These are phyloP conservation scores for Axis porcinus DNA, from an alignment of 2,113 vertebrate species.

Conservation along the genomic window DNA sequence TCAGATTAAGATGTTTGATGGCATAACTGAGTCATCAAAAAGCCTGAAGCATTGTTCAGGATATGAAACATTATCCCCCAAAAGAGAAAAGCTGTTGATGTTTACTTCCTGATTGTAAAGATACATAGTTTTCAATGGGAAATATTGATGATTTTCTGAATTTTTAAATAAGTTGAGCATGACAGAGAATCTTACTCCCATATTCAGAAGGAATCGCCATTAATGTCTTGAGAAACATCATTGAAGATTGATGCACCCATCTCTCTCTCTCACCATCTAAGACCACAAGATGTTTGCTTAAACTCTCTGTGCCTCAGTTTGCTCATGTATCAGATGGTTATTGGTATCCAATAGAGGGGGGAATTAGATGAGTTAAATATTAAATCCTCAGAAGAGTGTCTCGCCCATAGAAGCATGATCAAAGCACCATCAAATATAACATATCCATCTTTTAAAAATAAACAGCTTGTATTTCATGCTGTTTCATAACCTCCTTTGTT, in stretches of 20 bases:
- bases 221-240: neutral
- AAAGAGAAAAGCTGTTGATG: neutral
- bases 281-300: neutral
- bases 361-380: neutral
- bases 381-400: neutral
- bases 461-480: neutral
- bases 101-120: neutral
- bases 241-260: fast-evolving
- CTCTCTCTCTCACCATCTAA: neutral
- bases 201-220: neutral
- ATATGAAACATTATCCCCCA: neutral
- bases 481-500: neutral
- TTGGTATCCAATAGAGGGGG: neutral
- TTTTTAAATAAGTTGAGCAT: neutral
- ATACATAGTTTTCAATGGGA: neutral
- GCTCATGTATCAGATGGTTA: neutral
- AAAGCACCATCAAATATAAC: neutral
- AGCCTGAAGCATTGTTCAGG: neutral
- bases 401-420: too few species aligned
- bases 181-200: neutral
- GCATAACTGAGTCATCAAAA: neutral
- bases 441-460: neutral
- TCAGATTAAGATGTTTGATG: neutral
- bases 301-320: neutral
- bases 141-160: neutral